These are phyloP conservation scores for Onychomys torridus DNA, from an alignment of 2,797 vertebrate genomes.

Conservation along the genomic window DNA sequence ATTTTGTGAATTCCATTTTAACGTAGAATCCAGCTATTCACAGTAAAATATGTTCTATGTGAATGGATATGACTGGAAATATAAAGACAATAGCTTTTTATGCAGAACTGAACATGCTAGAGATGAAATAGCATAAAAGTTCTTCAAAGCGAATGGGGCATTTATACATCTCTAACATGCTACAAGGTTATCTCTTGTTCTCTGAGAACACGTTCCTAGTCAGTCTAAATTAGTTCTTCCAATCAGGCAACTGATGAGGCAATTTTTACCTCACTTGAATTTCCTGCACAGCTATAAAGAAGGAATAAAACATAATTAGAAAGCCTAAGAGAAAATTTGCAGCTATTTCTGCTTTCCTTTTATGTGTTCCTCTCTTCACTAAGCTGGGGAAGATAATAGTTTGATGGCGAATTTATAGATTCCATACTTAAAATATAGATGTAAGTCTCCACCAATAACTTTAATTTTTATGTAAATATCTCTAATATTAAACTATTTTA, in stretches of 20 bases:
- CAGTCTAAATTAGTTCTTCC: constrained; percentile 56
- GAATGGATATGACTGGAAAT: background rate
- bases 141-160: background rate
- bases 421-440: constrained; percentile 29
- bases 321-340: constrained; percentile 34
- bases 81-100: background rate
- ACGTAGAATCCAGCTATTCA: background rate
- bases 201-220: background rate
- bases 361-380: constrained; percentile 15
- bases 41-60: background rate
- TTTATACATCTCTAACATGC: background rate
- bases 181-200: background rate
- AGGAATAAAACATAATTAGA: constrained; percentile 7
- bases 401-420: background rate
- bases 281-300: constrained; percentile 8
- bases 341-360: constrained; percentile 16
- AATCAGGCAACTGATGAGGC: constrained; percentile 55
- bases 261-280: constrained; percentile 24
- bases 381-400: background rate
- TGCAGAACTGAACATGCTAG: background rate
- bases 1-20: background rate
- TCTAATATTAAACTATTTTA: constrained; percentile 49
- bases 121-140: background rate
- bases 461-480: constrained; percentile 51
- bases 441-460: constrained; percentile 37